Evolutionary conservation across 2,888 invertebrate species (phyloP).

Genomic region (Heliconius hortense): DNA sequence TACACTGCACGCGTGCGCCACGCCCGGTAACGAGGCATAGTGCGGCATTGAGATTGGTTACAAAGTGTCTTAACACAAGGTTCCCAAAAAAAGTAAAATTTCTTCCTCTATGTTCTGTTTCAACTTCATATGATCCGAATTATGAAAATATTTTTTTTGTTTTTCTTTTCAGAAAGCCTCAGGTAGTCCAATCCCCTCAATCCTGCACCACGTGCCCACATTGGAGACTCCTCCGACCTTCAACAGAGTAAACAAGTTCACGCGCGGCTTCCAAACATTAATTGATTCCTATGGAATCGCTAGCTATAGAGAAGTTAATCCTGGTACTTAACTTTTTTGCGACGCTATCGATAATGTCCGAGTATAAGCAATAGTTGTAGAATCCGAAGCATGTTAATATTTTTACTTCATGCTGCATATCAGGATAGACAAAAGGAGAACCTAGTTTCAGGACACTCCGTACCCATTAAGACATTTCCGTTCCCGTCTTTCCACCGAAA

Average conservation of each 20-base stretch:
- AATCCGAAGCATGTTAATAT: too few relatives aligned
- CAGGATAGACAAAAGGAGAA: too few relatives aligned
- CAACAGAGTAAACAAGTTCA: conserved; percentile 92
- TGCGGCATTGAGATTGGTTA: too few relatives aligned
- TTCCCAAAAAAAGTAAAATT: neutral
- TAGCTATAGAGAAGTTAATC: conserved; percentile 92
- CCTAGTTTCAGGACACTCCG: too few relatives aligned
- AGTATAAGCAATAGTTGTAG: too few relatives aligned
- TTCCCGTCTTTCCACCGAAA: too few relatives aligned
- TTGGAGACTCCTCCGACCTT: conserved; percentile 90
- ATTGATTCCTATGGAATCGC: conserved; percentile 95
- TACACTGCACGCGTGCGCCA: too few relatives aligned
- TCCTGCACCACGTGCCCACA: conserved; percentile 89
- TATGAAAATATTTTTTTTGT: neutral
- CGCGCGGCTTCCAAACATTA: conserved; percentile 91
- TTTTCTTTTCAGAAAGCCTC: conserved; percentile 78
- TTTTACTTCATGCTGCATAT: too few relatives aligned
- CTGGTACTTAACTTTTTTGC: conserved; percentile 76
- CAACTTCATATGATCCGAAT: neutral
- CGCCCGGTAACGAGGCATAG: too few relatives aligned
- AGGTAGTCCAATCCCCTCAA: conserved; percentile 91
- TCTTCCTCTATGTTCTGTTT: neutral
- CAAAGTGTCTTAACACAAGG: too few relatives aligned
- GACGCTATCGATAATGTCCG: too few relatives aligned
- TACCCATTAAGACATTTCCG: too few relatives aligned